These are phyloP conservation scores for Hapalemur alaotrensis DNA, from an alignment of 2,797 vertebrate species.

Conservation along the genomic window DNA sequence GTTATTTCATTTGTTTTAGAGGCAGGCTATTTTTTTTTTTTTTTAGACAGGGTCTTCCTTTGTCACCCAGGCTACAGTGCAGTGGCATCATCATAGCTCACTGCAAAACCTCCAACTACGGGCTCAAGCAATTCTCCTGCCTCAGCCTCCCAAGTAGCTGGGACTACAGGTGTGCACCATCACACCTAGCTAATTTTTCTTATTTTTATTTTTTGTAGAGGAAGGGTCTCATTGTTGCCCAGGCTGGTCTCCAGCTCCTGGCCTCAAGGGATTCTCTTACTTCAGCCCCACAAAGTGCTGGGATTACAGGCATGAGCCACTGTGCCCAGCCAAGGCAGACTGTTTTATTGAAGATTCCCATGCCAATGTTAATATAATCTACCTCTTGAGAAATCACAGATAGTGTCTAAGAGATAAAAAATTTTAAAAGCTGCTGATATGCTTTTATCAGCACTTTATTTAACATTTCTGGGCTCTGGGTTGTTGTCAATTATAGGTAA, in stretches of 20 bases:
- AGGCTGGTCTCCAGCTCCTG: too few relatives aligned
- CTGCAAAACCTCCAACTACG: not conserved
- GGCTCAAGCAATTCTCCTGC: not conserved
- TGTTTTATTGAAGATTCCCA: not conserved
- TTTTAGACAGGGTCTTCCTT: not conserved
- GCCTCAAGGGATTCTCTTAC: too few relatives aligned
- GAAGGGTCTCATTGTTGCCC: too few relatives aligned
- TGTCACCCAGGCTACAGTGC: not conserved
- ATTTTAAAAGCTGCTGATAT: not conserved
- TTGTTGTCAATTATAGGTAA: conserved; percentile 5
- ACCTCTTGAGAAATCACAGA: not conserved
- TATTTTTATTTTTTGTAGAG: not conserved
- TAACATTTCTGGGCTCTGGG: not conserved
- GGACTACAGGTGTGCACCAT: not conserved
- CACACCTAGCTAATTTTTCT: not conserved
- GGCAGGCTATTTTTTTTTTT: not conserved
- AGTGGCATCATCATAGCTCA: not conserved
- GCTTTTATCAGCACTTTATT: not conserved
- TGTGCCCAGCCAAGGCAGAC: not conserved
- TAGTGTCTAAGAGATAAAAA: not conserved
- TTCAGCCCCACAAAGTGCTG: too few relatives aligned
- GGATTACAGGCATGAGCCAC: too few relatives aligned
- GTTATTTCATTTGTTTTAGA: not conserved
- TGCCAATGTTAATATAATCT: not conserved
- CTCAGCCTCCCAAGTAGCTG: not conserved